A percentile compares a stretch with the other conserved stretches of the same genome.
Conservation (phyloP, 2,113 vertebrate genomes). For the Carassius carassius region DNA sequence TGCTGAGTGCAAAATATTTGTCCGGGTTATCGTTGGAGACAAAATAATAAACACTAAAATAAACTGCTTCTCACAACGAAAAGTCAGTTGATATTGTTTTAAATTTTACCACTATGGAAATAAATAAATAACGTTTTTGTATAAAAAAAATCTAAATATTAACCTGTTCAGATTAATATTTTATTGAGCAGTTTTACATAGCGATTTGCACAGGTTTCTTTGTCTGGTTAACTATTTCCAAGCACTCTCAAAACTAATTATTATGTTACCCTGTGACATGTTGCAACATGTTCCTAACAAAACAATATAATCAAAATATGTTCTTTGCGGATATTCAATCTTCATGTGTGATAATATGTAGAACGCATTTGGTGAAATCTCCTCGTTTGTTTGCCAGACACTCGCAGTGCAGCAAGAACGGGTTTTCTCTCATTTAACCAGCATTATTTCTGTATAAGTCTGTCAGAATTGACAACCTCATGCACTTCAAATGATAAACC, state of each 20-base stretch:
- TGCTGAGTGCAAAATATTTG: neutral
- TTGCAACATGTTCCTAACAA: neutral
- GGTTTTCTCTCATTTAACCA: neutral
- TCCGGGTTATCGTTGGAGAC: neutral
- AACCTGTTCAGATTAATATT: too few species aligned
- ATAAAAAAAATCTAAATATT: too few species aligned
- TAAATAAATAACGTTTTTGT: too few species aligned
- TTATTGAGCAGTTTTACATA: too few species aligned
- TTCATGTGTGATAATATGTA: neutral
- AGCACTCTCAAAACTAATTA: neutral
- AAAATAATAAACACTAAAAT: neutral
- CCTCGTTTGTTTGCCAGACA: neutral
- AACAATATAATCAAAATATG: neutral
- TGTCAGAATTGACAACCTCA: neutral
- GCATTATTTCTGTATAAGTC: neutral
- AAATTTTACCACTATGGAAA: neutral
- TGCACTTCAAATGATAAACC: neutral
- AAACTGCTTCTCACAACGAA: neutral
- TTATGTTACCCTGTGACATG: neutral
- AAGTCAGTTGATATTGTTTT: neutral
- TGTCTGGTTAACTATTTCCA: neutral
- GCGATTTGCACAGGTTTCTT: too few species aligned
- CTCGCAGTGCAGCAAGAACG: neutral
- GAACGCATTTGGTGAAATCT: neutral
- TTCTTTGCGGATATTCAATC: neutral